Conservation (phyloP, 2,797 vertebrate genomes). For the Semotilus atromaculatus region DNA sequence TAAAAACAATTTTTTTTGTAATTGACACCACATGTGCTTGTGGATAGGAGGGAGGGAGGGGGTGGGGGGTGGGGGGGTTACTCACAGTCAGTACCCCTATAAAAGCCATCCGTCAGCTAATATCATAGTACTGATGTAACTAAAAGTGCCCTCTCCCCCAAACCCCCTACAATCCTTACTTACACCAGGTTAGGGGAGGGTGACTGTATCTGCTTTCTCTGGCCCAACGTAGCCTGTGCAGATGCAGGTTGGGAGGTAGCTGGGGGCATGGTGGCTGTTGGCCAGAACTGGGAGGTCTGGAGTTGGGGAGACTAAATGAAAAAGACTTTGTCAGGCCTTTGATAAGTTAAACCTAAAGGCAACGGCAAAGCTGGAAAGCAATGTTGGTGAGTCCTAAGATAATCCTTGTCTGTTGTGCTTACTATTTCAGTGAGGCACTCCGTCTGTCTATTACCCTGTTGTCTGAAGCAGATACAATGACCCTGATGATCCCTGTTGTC, state of each 20-base stretch:
- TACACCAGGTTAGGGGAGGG: constrained; percentile 36
- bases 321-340: constrained; percentile 59
- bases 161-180: constrained; percentile 30
- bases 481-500: constrained; percentile 38
- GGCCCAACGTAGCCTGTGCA: constrained; percentile 16
- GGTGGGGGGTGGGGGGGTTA: too few species aligned
- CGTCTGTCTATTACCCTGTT: constrained; percentile 32
- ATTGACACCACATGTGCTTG: constrained; percentile 65
- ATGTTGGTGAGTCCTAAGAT: constrained; percentile 47
- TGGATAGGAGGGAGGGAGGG: too few species aligned
- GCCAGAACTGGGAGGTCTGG: constrained; percentile 63
- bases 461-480: constrained; percentile 41
- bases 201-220: constrained; percentile 39
- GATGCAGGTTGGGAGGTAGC: constrained; percentile 57
- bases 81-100: constrained; percentile 53
- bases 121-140: constrained; percentile 52
- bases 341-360: constrained; percentile 60
- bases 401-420: constrained; percentile 47
- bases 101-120: constrained; percentile 52
- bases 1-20: constrained; percentile 65
- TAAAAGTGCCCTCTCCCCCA: constrained; percentile 39
- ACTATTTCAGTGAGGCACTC: constrained; percentile 42
- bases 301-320: constrained; percentile 63
- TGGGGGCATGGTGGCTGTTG: constrained; percentile 59
- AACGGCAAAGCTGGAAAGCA: constrained; percentile 54